These are phyloP conservation scores for Empidonax traillii DNA, from an alignment of 2,113 vertebrate species.

Conservation along the genomic window DNA sequence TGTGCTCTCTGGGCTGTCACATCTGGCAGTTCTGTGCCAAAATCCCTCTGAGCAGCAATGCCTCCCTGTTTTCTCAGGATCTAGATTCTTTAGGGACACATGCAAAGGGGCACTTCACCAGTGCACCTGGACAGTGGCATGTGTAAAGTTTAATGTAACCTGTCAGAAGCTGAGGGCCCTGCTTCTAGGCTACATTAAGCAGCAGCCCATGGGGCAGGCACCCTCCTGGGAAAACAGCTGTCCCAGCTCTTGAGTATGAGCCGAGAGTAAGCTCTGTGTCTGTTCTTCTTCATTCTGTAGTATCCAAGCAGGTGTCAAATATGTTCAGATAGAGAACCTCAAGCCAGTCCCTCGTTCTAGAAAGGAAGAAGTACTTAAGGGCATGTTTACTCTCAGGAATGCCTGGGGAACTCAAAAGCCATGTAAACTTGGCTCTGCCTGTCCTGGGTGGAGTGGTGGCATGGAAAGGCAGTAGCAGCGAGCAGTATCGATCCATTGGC, in stretches of 20 bases:
- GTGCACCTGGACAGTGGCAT: background rate
- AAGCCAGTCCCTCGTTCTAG: background rate
- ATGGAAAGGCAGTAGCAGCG: background rate
- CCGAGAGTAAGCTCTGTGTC: background rate
- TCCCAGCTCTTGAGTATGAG: background rate
- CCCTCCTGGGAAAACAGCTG: background rate
- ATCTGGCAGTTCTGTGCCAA: background rate
- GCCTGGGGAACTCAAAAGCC: background rate
- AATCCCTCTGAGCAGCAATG: background rate
- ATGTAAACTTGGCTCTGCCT: background rate
- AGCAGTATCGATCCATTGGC: fast-evolving
- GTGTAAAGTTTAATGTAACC: background rate
- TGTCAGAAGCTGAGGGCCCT: background rate
- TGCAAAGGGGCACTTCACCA: background rate
- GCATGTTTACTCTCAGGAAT: background rate
- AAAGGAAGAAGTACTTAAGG: background rate
- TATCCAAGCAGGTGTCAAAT: background rate
- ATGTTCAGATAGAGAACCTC: background rate
- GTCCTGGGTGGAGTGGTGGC: background rate
- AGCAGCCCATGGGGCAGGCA: background rate
- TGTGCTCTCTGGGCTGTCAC: background rate
- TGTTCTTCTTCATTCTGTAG: background rate
- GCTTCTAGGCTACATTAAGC: background rate
- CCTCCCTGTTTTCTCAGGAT: background rate
- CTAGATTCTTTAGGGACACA: background rate